Percentiles rank a stretch among this genome's conserved stretches.
These are phyloP conservation scores for Equus quagga DNA, from an alignment of 2,113 vertebrate species.

Conservation along the genomic window DNA sequence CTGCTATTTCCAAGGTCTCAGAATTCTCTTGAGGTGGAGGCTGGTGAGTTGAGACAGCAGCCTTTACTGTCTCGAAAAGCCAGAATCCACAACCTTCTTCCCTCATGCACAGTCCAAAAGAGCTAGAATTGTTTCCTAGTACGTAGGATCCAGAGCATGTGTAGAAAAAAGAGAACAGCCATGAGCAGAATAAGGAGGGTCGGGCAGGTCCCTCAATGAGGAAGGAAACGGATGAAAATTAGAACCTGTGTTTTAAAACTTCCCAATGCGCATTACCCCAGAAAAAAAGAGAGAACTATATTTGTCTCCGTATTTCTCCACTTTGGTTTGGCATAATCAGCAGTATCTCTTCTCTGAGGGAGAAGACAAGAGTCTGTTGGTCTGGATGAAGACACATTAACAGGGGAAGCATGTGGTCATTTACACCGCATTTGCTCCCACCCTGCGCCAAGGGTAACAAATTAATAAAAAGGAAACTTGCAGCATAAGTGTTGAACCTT, in stretches of 20 bases:
- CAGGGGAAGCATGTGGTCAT: constrained; percentile 59
- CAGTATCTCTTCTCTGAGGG: constrained; percentile 56
- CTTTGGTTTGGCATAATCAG: constrained; percentile 47
- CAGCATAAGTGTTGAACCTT: constrained; percentile 9
- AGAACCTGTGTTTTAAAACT: constrained; percentile 12
- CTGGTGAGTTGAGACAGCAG: not conserved
- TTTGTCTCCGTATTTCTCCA: not conserved
- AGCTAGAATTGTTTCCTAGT: not conserved
- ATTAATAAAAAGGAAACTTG: constrained; percentile 41
- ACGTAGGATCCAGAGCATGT: not conserved
- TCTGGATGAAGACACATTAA: constrained; percentile 70
- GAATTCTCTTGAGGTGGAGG: not conserved
- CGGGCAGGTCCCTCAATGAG: not conserved
- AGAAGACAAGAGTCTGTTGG: constrained; percentile 52
- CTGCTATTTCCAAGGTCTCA: not conserved
- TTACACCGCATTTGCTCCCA: constrained; percentile 4
- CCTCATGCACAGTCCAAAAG: not conserved
- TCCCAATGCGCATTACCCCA: not conserved
- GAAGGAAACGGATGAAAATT: not conserved
- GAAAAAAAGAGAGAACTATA: not conserved
- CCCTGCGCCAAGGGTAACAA: constrained; percentile 43
- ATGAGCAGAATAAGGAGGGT: not conserved
- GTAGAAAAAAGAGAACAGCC: not conserved
- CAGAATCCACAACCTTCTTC: not conserved
- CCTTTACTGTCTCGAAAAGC: not conserved